A percentile compares a stretch with the other conserved stretches of the same genome.
These are phyloP conservation scores for Coccyzus lansbergi DNA, from an alignment of 2,797 vertebrate genomes.

Conservation along the genomic window DNA sequence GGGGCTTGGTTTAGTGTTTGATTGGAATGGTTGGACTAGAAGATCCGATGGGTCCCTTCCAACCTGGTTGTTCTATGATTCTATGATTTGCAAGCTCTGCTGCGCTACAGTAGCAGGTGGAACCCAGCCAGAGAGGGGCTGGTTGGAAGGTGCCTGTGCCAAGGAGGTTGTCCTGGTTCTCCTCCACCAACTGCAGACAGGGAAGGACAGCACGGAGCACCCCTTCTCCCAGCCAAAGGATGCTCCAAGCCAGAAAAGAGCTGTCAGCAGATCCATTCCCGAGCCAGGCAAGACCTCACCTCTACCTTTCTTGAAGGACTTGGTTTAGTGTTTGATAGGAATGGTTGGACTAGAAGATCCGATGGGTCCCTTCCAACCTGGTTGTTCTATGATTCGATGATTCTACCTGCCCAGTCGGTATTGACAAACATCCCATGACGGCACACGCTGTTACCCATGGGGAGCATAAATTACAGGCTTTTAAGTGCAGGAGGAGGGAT, in stretches of 20 bases:
- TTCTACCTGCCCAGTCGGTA: accelerated
- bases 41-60: too few species aligned
- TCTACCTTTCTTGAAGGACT: too few species aligned
- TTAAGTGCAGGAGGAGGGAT: background rate
- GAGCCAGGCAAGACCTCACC: background rate
- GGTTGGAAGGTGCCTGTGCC: too few species aligned
- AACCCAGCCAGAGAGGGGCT: accelerated
- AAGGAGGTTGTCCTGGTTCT: accelerated
- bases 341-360: too few species aligned
- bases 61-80: too few species aligned
- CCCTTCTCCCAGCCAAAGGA: accelerated
- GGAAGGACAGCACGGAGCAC: background rate
- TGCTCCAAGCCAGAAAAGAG: background rate
- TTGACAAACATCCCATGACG: background rate
- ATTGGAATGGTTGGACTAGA: too few species aligned
- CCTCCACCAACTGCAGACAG: accelerated
- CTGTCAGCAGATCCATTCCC: accelerated
- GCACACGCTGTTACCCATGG: accelerated
- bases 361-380: too few species aligned
- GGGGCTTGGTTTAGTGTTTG: too few species aligned
- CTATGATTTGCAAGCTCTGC: background rate
- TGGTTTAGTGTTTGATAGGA: too few species aligned
- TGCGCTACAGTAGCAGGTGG: background rate
- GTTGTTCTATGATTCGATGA: too few species aligned
- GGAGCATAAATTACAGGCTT: background rate